Evolutionary conservation across 2,888 invertebrate genomes (phyloP), one percentile per base, ranked within the genome.

Genomic region (Melanotus villosus): DNA sequence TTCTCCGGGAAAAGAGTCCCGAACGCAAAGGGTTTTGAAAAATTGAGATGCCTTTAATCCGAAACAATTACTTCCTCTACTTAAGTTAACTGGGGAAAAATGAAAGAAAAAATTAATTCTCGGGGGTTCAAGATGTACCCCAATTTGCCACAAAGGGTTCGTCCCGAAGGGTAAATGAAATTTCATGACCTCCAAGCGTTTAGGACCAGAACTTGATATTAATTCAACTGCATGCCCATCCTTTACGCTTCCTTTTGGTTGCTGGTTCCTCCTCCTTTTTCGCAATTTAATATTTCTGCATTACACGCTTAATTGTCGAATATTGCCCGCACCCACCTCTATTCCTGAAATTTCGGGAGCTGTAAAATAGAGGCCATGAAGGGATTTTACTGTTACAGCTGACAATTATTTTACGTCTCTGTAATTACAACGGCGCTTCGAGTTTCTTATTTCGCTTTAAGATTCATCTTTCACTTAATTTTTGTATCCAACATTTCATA

Each of bases 381-480:
- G 34, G 59, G 64, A 63, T 65, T 68, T 68, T 65, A 59, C 64
- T 43, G 59, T 54, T 64, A 74, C 75, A 71, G 70, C 73, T 74
- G 73, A 69, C 75, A 76, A 77, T 77, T 76, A 76, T 75, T 77
- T 76, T 75, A 73, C 75, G 69, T 75, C 75, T 74, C 71, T 76
- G 73, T 78, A 78, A 78, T 78, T 77, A 75, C 75, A 70, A 66
- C 66, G 43, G 36, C 68, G 50, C 60, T 69, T 65, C 57, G 52
- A 68, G 60, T 65, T 62, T 65, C 65, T 54, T 62, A 45, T 62
- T 62, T 54, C 36, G 38, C 50, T 62, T 52, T 21, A 7, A n/a
- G 32, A 30, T 23, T 36, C 60, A 16, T 60, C 47, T 56, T 64
- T 54, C 57, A n/a, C 54, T 26, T 30, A 26, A 47, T 32, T 23